Conservation (phyloP, 2,113 vertebrate species). For the Ptychochromis oligacanthus region DNA sequence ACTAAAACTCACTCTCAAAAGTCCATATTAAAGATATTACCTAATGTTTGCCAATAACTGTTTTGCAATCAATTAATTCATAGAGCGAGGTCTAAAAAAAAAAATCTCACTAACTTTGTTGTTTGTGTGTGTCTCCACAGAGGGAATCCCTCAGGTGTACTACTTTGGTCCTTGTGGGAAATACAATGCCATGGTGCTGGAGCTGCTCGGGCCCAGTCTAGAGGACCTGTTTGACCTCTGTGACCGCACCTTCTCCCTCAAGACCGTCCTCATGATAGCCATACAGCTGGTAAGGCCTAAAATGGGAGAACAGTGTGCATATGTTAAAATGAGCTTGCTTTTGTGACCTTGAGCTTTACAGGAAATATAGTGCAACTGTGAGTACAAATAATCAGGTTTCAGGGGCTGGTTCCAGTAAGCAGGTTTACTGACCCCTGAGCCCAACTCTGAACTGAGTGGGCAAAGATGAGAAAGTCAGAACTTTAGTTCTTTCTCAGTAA, state of each 20-base stretch:
- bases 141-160: slow-evolving; percentile 99
- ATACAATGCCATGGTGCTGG: slow-evolving; percentile 99
- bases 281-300: slow-evolving; percentile 91
- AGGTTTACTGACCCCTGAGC: neutral
- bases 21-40: neutral
- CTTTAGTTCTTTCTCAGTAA: neutral
- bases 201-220: slow-evolving; percentile 95
- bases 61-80: neutral
- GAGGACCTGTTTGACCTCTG: slow-evolving; percentile 98
- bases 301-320: neutral
- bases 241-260: slow-evolving; percentile 96
- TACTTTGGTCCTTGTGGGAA: slow-evolving; percentile 98
- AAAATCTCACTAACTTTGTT: neutral
- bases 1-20: neutral
- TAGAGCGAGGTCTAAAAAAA: neutral
- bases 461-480: neutral
- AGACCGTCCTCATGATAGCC: slow-evolving; percentile 99
- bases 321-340: neutral
- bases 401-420: neutral
- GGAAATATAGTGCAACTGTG: neutral
- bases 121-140: slow-evolving; percentile 74
- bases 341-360: neutral
- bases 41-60: neutral
- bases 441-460: neutral
- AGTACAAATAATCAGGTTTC: neutral